Conservation (phyloP, 2,888 invertebrate genomes). For the Drosophila neutralis region DNA sequence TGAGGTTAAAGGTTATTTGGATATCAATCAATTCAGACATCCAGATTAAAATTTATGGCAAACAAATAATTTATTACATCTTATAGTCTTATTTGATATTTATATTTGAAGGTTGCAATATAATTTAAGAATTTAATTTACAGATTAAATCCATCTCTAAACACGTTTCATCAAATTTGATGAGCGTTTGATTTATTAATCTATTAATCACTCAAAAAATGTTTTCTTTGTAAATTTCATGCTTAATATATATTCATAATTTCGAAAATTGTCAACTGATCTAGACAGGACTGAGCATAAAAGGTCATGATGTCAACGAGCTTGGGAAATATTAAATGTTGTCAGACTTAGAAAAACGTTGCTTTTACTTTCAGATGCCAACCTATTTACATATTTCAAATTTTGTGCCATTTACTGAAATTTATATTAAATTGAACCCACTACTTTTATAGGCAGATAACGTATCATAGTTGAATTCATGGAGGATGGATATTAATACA, state of each 20-base stretch:
- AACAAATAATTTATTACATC: neutral
- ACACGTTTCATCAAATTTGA: too few relatives aligned
- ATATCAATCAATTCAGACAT: constrained; percentile 24
- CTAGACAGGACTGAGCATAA: too few relatives aligned
- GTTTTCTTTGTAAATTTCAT: too few relatives aligned
- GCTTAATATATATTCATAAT: too few relatives aligned
- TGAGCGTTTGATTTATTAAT: too few relatives aligned
- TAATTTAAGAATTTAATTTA: neutral
- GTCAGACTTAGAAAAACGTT: neutral
- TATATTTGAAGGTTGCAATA: neutral
- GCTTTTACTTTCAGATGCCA: constrained; percentile 9
- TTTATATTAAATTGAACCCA: neutral
- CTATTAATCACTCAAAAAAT: too few relatives aligned
- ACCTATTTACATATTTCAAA: neutral
- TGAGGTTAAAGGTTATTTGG: constrained; percentile 16
- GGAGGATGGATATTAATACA: constrained; percentile 7
- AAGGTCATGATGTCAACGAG: too few relatives aligned
- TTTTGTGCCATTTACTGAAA: neutral
- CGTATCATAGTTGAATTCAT: neutral
- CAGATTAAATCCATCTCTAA: too few relatives aligned
- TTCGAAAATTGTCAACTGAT: too few relatives aligned
- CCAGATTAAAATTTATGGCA: neutral
- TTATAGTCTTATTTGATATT: neutral
- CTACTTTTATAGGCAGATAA: neutral
- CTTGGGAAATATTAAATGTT: neutral